Evolutionary conservation across 2,113 vertebrate species (phyloP).

Genomic region (Tenrec ecaudatus): DNA sequence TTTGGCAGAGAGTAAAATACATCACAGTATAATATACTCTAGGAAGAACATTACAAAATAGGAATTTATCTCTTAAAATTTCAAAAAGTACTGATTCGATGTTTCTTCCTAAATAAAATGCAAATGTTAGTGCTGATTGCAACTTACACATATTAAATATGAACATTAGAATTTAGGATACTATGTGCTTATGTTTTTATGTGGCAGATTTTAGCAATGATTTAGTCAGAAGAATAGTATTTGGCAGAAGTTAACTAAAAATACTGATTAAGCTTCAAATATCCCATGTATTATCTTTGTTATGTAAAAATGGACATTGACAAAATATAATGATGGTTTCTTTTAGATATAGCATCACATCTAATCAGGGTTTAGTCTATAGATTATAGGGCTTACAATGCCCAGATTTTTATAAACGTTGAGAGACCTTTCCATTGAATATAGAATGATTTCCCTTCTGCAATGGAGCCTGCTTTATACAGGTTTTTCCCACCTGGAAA

Average conservation of each 20-base stretch:
- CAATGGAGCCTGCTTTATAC: not conserved
- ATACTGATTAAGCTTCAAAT: conserved; percentile 61
- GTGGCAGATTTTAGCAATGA: conserved; percentile 70
- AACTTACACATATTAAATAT: conserved; percentile 55
- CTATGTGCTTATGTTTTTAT: conserved; percentile 12
- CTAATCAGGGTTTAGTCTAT: not conserved
- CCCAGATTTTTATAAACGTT: not conserved
- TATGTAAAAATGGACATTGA: conserved; percentile 38
- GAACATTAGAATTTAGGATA: conserved; percentile 54
- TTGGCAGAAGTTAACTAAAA: not conserved
- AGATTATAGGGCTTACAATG: not conserved
- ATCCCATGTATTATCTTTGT: not conserved
- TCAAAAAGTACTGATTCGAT: conserved; percentile 5
- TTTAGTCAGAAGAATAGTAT: conserved; percentile 65
- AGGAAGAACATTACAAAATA: conserved; percentile 33
- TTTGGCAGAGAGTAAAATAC: conserved; percentile 61
- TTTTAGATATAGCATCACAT: not conserved
- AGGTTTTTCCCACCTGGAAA: too few species aligned
- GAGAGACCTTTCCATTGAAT: not conserved
- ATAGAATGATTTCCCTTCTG: not conserved
- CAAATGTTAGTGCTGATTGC: conserved; percentile 68
- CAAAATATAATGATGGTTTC: not conserved
- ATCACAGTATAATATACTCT: conserved; percentile 68
- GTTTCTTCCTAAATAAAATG: conserved; percentile 35
- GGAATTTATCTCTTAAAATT: conserved; percentile 51